Evolutionary conservation across 2,797 vertebrate species (phyloP), one percentile per base, ranked within the genome.

Genomic region (Coluber constrictor): DNA sequence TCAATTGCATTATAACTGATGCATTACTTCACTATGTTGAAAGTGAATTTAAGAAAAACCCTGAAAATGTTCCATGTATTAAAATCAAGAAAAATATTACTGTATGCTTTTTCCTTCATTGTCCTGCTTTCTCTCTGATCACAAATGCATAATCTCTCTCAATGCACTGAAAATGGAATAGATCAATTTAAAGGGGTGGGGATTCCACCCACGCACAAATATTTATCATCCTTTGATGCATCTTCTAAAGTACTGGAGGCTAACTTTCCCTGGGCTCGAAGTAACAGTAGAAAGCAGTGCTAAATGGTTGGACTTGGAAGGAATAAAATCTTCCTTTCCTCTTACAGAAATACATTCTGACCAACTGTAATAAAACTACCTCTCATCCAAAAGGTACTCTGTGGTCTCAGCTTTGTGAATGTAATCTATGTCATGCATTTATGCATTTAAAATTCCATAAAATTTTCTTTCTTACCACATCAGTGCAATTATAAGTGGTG

Each of bases 21-120:
- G 97, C 97, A 97, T 97, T 97, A 96, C 94, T 92, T 89, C 95
- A 93, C 95, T 96, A 97, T 97, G 96, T 97, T 97, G 97, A 97
- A 98, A 97, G 95, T 96, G 97, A 97, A 97, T 96, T 96, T 97
- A 96, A 86, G 43, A 60, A 70, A 74, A 32, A 55, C 96, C 93
- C 95, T 96, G 95, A 93, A 79, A 43, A 15, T 95, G 63, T 95
- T 97, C 95, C 94, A 92, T 95, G 90, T 89, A 92, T 95, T 96
- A 95, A 94, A 91, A 88, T 96, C 96, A 97, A 95, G 94, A 95
- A 56, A 97, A 94, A 95, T 95, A 93, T 96, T 96, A 94, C 94
- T 95, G 94, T 94, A 96, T 88, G 94, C 95, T 95, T 92, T 92
- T 94, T 86, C 94, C 94, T 95, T 93, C 90, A 93, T 89, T 90